A percentile compares a stretch with the other conserved stretches of the same genome.
phyloP scores from a whole-genome alignment of 2,888 invertebrate species.

The Drosophila heteroneura region DNA sequence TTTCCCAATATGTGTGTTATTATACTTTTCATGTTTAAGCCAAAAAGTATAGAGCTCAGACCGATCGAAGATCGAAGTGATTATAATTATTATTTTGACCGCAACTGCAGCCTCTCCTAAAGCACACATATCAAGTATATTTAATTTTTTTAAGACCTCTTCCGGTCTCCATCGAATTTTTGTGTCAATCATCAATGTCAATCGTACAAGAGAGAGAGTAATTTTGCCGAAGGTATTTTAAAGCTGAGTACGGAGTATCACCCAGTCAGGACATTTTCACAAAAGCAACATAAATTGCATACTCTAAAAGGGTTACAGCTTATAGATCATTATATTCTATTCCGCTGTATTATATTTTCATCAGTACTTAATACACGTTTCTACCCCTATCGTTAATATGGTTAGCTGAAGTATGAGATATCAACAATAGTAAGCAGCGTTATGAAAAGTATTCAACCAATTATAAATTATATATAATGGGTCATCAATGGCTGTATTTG shows the following conservation, averaged over 20 bases:
- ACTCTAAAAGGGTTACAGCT: background rate
- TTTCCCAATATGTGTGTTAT: background rate
- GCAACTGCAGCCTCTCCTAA: too few relatives aligned
- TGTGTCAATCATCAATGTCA: too few relatives aligned
- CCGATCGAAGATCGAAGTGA: too few relatives aligned
- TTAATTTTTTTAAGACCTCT: background rate
- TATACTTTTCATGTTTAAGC: background rate
- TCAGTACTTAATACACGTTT: background rate
- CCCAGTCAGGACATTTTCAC: too few relatives aligned
- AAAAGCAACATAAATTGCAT: background rate
- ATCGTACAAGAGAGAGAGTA: background rate
- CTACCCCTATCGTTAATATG: constrained; percentile 2
- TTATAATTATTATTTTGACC: too few relatives aligned
- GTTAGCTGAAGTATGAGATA: background rate
- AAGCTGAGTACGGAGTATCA: background rate
- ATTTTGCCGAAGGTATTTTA: background rate
- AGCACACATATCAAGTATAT: too few relatives aligned
- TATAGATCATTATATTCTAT: background rate
- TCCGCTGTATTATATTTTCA: background rate
- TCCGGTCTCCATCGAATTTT: background rate
- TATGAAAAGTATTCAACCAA: constrained; percentile 17
- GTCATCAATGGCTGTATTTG: constrained; percentile 42
- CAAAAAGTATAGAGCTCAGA: background rate
- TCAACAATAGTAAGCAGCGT: constrained; percentile 3
- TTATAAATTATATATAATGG: constrained; percentile 33